phyloP scores from a whole-genome alignment of 2,113 vertebrate species.

The Corydoras maculifer region DNA sequence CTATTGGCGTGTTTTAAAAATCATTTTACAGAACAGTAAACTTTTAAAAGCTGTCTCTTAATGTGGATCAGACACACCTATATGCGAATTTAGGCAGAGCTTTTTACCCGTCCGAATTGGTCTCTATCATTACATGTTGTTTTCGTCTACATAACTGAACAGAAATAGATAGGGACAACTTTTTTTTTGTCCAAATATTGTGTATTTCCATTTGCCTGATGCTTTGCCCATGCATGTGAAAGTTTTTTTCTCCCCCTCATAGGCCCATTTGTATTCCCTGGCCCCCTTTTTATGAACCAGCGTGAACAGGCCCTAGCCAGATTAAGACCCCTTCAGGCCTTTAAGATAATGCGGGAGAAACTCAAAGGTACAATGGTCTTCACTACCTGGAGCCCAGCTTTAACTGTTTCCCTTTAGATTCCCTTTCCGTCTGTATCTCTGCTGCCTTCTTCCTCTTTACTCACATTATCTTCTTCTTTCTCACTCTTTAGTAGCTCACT shows the following conservation, averaged over 20 bases:
- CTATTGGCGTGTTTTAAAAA: too few species aligned
- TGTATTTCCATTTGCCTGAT: conserved; percentile 75
- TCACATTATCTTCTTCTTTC: conserved; percentile 57
- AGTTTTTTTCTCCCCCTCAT: conserved; percentile 96
- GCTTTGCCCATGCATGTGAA: conserved; percentile 95
- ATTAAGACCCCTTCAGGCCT: conserved; percentile 97
- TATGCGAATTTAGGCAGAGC: too few species aligned
- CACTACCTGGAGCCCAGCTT: conserved; percentile 72
- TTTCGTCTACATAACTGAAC: too few species aligned
- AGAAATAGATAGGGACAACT: too few species aligned
- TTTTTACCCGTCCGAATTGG: too few species aligned
- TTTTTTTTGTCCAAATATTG: conserved; percentile 37
- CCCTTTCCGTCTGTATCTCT: conserved; percentile 2
- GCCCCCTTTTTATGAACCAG: conserved; percentile 98
- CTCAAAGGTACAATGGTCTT: conserved; percentile 98
- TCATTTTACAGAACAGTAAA: too few species aligned
- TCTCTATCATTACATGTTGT: too few species aligned
- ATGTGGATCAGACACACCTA: too few species aligned
- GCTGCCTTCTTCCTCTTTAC: conserved; percentile 48
- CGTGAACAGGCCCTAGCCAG: conserved; percentile 99
- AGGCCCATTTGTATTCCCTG: conserved; percentile 98
- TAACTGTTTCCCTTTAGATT: too few species aligned
- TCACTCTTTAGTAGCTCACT: background rate
- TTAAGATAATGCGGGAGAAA: conserved; percentile 99
- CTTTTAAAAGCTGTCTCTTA: too few species aligned